Evolutionary conservation across 2,797 vertebrate species (phyloP).

Genomic region (Sitta carolinensis): DNA sequence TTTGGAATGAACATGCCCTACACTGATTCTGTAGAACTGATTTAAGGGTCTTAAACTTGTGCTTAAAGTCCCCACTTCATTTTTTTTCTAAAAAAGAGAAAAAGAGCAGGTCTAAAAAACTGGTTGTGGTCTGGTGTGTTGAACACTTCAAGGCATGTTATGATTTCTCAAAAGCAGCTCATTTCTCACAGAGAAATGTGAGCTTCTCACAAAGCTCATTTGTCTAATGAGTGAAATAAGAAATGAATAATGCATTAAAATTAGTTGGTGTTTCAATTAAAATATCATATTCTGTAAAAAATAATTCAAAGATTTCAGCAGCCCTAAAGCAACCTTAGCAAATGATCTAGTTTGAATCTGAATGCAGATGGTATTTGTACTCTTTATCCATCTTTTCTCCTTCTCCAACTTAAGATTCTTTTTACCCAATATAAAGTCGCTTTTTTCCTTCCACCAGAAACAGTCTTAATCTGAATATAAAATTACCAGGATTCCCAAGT

Average conservation of each 20-base stretch:
- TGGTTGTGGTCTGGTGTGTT: background rate
- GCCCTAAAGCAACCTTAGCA: background rate
- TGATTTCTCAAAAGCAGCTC: background rate
- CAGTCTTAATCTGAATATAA: background rate
- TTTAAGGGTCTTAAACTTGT: background rate
- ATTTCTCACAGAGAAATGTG: background rate
- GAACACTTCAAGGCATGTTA: background rate
- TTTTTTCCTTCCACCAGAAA: background rate
- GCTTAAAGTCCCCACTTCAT: background rate
- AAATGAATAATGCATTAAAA: background rate
- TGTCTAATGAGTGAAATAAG: background rate
- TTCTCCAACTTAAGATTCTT: background rate
- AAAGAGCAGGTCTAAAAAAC: background rate
- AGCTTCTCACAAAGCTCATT: background rate
- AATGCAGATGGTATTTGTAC: background rate
- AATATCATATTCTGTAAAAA: background rate
- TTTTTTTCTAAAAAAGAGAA: background rate
- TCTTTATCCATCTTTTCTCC: background rate
- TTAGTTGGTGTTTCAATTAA: background rate
- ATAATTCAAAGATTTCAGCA: background rate
- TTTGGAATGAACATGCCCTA: background rate
- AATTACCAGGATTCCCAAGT: background rate
- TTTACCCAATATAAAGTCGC: background rate
- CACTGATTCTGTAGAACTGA: background rate
- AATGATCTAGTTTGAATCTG: background rate